Conservation (phyloP, 2,797 vertebrate species). For the Threskiornis aethiopicus region DNA sequence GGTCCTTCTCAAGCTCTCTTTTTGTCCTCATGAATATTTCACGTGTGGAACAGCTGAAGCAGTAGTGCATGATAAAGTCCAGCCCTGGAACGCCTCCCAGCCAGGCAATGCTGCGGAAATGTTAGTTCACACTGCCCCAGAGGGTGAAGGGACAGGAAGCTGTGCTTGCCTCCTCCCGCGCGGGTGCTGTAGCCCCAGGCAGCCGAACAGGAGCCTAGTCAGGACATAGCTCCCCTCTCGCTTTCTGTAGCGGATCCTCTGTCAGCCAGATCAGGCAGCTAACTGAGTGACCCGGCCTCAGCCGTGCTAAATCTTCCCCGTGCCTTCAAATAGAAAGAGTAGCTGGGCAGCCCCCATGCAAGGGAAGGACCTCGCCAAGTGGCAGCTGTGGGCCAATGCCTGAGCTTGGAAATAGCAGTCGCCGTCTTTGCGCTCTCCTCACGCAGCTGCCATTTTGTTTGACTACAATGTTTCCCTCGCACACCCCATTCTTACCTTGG, state of each 20-base stretch:
- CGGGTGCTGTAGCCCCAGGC: background rate
- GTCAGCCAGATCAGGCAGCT: background rate
- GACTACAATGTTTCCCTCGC: accelerated
- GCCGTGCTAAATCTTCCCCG: background rate
- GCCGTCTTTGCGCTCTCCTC: accelerated
- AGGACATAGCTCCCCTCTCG: background rate
- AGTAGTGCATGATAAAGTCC: background rate
- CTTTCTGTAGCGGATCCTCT: background rate
- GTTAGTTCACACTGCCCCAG: accelerated
- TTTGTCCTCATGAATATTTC: background rate
- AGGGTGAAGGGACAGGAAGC: background rate
- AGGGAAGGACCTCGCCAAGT: background rate
- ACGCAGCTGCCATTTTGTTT: accelerated
- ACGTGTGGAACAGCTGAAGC: background rate
- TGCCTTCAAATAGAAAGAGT: background rate
- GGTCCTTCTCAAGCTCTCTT: background rate
- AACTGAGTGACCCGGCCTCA: background rate
- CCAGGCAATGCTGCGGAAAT: background rate
- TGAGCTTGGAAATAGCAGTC: background rate
- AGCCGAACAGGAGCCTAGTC: accelerated
- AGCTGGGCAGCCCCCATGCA: background rate
- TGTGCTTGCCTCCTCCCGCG: accelerated
- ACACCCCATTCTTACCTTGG: background rate
- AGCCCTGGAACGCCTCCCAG: background rate
- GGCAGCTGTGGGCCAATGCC: accelerated